Conservation (phyloP, 2,888 invertebrate genomes). For the Leistus spinibarbis region DNA sequence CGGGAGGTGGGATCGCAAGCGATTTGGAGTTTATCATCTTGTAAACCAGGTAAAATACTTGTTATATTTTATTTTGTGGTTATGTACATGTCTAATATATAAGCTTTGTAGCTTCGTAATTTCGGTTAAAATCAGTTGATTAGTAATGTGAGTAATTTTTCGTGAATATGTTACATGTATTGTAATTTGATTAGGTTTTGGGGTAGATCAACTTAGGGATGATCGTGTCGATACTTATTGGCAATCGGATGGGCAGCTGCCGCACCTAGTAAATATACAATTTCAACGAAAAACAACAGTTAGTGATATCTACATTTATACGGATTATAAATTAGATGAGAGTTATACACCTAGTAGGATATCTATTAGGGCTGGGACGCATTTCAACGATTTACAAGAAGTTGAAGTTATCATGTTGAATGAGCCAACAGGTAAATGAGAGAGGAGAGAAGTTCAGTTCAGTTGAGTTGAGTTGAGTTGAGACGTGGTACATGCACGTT, state of each 20-base stretch:
- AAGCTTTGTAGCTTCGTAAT: not conserved
- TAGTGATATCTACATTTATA: slow-evolving; percentile 94
- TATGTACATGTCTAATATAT: not conserved
- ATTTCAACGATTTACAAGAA: slow-evolving; percentile 96
- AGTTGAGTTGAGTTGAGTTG: too few species aligned
- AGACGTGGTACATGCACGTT: too few species aligned
- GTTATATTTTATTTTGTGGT: slow-evolving; percentile 1
- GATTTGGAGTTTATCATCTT: slow-evolving; percentile 97
- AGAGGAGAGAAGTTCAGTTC: too few species aligned
- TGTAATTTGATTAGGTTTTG: slow-evolving; percentile 74
- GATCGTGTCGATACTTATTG: slow-evolving; percentile 97
- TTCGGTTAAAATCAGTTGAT: not conserved
- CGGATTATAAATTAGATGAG: slow-evolving; percentile 97
- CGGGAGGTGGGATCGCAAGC: slow-evolving; percentile 91
- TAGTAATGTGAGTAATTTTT: not conserved
- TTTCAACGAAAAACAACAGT: slow-evolving; percentile 95
- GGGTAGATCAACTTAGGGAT: slow-evolving; percentile 94
- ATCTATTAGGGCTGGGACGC: slow-evolving; percentile 91
- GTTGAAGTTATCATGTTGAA: slow-evolving; percentile 91
- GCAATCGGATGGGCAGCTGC: slow-evolving; percentile 99
- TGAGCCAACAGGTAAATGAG: slow-evolving; percentile 82
- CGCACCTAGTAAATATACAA: slow-evolving; percentile 96
- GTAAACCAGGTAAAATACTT: slow-evolving; percentile 81
- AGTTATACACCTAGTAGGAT: slow-evolving; percentile 98
- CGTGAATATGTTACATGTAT: not conserved